phyloP scores from a whole-genome alignment of 2,113 vertebrate genomes.

The Clarias magur region DNA sequence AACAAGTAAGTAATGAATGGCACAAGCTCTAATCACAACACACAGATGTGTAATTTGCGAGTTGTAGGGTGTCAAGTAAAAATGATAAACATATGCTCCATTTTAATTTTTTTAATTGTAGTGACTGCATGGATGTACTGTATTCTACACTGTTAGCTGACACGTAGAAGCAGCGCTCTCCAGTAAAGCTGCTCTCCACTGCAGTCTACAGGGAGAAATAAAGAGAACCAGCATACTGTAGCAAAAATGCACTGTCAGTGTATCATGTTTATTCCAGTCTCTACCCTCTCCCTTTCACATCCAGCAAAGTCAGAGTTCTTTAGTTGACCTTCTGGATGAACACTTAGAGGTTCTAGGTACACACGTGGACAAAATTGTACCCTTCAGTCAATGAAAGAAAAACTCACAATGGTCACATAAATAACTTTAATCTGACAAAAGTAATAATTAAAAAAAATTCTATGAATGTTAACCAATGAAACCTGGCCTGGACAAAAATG shows the following conservation, averaged over 20 bases:
- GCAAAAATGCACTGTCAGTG: slow-evolving; percentile 13
- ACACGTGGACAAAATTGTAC: too few species aligned
- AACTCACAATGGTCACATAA: too few species aligned
- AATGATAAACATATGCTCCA: slow-evolving; percentile 8
- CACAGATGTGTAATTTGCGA: slow-evolving; percentile 6
- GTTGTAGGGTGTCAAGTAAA: neutral
- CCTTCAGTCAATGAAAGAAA: too few species aligned
- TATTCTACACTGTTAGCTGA: slow-evolving; percentile 11
- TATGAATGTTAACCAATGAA: too few species aligned
- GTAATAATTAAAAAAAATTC: too few species aligned
- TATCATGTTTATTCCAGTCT: slow-evolving; percentile 19
- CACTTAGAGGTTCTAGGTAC: neutral
- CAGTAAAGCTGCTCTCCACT: slow-evolving; percentile 7
- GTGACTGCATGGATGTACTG: slow-evolving; percentile 14
- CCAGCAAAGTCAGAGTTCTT: neutral
- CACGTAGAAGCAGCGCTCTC: neutral
- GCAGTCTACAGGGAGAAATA: slow-evolving; percentile 26
- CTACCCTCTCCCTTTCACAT: neutral
- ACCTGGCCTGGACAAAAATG: too few species aligned
- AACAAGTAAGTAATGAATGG: slow-evolving; percentile 3
- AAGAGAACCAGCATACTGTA: slow-evolving; percentile 19
- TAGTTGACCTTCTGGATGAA: neutral
- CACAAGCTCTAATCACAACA: slow-evolving; percentile 23
- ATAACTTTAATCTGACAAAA: too few species aligned
- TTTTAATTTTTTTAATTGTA: slow-evolving; percentile 10